Evolutionary conservation across 2,888 invertebrate species (phyloP).

Genomic region (Dimorphilus gyrociliatus): DNA sequence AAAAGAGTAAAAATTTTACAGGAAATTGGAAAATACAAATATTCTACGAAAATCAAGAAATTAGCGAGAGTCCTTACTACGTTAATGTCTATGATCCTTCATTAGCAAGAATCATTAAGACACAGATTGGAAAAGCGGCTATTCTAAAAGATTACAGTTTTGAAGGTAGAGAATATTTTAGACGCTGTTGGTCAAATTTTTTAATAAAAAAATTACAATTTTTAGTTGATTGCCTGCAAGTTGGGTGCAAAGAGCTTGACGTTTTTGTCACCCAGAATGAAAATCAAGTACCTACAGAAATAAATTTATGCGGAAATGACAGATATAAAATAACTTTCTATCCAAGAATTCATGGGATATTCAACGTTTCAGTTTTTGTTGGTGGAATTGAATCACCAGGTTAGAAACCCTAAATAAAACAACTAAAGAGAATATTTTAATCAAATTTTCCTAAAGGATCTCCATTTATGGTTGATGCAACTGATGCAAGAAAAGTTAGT

Average conservation of each 20-base stretch:
- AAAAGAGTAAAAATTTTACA: constrained; percentile 5
- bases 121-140: no score
- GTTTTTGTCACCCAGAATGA: constrained; percentile 1
- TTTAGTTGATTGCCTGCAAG: constrained; percentile 4
- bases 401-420: no score
- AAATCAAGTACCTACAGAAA: constrained; percentile 1
- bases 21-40: constrained; percentile 21
- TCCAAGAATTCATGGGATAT: constrained; percentile 44
- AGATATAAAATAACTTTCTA: constrained; percentile 42
- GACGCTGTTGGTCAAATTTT: background rate
- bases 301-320: background rate
- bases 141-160: constrained; percentile 2
- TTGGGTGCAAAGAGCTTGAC: constrained; percentile 3
- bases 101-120: constrained; percentile 1
- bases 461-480: no score
- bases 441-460: no score
- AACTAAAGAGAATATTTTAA: no score
- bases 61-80: constrained; percentile 52
- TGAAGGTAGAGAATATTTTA: constrained; percentile 2
- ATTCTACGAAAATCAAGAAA: constrained; percentile 51
- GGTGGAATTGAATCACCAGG: constrained; percentile 70
- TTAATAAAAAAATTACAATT: background rate
- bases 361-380: constrained; percentile 73
- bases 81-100: constrained; percentile 46
- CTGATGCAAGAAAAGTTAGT: no score